Percentiles rank a stretch among this genome's conserved stretches.
These are phyloP conservation scores for Lindbergichthys nudifrons DNA, from an alignment of 2,797 vertebrate genomes.

Conservation along the genomic window DNA sequence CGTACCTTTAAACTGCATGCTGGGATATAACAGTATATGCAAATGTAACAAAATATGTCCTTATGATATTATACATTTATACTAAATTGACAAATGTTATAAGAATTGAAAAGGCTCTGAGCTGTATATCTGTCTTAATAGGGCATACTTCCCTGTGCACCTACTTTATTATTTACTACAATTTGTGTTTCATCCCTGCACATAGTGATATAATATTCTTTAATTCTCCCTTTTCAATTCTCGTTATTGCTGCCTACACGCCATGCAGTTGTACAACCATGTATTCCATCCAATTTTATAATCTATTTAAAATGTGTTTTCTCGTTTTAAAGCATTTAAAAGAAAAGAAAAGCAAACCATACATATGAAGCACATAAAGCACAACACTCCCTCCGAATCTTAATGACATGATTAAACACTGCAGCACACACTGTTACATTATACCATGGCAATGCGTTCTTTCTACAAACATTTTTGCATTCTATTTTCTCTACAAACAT, in stretches of 20 bases:
- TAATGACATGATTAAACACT: conserved; percentile 39
- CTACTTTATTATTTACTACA: background rate
- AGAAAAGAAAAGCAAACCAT: conserved; percentile 27
- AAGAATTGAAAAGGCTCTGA: background rate
- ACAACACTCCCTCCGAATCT: conserved; percentile 17
- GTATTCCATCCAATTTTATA: conserved; percentile 47
- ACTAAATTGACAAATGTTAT: background rate
- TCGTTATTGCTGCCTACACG: conserved; percentile 13
- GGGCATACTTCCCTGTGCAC: conserved; percentile 1
- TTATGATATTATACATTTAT: background rate
- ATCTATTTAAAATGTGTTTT: conserved; percentile 52
- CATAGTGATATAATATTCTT: conserved; percentile 11
- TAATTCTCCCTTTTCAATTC: conserved; percentile 1
- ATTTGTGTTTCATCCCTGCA: conserved; percentile 19
- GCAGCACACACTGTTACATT: conserved; percentile 29
- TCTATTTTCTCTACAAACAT: conserved; percentile 54
- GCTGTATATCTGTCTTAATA: background rate
- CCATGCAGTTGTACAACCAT: conserved; percentile 12
- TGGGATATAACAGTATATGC: background rate
- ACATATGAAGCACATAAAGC: conserved; percentile 27
- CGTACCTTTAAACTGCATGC: background rate
- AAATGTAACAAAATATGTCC: background rate
- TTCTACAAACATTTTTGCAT: conserved; percentile 52
- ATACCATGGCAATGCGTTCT: conserved; percentile 15
- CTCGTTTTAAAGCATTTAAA: conserved; percentile 37